Evolutionary conservation across 2,113 vertebrate genomes (phyloP).

Genomic region (Pseudopodoces humilis): DNA sequence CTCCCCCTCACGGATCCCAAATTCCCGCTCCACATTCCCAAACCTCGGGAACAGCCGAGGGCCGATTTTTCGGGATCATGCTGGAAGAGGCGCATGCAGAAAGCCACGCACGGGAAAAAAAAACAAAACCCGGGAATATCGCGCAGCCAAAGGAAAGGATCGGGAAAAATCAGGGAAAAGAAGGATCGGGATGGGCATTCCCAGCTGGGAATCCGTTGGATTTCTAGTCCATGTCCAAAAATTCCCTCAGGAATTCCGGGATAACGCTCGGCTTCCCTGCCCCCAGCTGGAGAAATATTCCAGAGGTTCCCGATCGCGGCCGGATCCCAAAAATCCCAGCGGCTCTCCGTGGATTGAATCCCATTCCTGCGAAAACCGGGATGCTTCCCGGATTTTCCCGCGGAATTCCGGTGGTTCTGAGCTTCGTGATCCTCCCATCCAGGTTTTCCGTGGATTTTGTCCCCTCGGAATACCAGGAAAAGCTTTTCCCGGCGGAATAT

Average conservation of each 20-base stretch:
- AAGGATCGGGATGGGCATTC: neutral
- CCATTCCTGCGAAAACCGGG: neutral
- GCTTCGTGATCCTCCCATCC: neutral
- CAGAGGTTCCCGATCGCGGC: neutral
- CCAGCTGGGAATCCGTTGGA: neutral
- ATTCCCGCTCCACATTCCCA: neutral
- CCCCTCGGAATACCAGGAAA: neutral
- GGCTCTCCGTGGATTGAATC: accelerated
- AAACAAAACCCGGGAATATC: neutral
- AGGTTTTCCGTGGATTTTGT: accelerated
- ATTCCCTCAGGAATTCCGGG: neutral
- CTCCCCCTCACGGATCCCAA: accelerated
- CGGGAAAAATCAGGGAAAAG: neutral
- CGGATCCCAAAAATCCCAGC: accelerated
- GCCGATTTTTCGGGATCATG: neutral
- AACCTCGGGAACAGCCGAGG: neutral
- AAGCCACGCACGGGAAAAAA: neutral
- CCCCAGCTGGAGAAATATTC: accelerated
- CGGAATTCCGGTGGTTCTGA: accelerated
- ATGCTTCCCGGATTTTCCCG: neutral
- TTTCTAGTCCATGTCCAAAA: conserved; percentile 29
- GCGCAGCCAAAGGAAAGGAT: accelerated
- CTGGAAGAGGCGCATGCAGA: neutral
- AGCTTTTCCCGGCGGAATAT: accelerated
- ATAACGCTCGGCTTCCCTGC: neutral